Evolutionary conservation across 2,113 vertebrate genomes (phyloP), one percentile per base, ranked within the genome.

Genomic region (Cyprinodon brontotheroides): DNA sequence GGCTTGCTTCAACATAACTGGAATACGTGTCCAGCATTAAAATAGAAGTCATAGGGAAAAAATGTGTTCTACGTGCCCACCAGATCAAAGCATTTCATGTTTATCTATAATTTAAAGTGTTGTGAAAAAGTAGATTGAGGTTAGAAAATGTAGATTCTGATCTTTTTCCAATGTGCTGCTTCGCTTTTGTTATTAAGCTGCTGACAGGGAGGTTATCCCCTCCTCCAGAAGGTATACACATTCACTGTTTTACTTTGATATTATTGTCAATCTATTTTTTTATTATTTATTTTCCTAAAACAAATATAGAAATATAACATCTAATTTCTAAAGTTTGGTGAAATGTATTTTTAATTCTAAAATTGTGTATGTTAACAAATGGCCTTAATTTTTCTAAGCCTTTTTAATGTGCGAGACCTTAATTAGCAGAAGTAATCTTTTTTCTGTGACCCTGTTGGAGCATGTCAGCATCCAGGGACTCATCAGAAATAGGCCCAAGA

Each of bases 401-500:
- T 74, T 48, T 68, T 81, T 57, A 57, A 59, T 0, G 74, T n/a
- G 67, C 61, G 78, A 29, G 65, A 78, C 38, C 84, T 83, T 86
- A 86, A 86, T 88, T 86, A 85, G 86, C 69, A 65, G 29, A 17
- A 65, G 38, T 81, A 80, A 41, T 84, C 81, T 87, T 81, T 81
- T 71, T 72, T 87, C 78, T 75, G 4, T 90, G 87, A 89, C 81
- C 83, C 75, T 87, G 77, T 80, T 87, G 85, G 77, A 37, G 82
- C 65, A 45, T 86, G 85, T 87, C 82, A 84, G 83, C 79, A 83
- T 78, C 86, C 75, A 85, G 89, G 86, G 89, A 88, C 61, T 41
- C 20, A 29, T 5, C 70, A 86, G 80, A 89, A 88, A 60, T 85
- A 91, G 87, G 82, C 59, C 86, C 80, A 53, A 87, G 83, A 83